phyloP scores from a whole-genome alignment of 2,113 vertebrate genomes.

The Danio rerio region GRCz12tu NC_133199.1:35173001-35173500 shows the following conservation, averaged over 20 bases:
- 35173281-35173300: constrained; percentile 64
- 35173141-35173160: constrained; percentile 75
- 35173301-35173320: constrained; percentile 63
- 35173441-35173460: constrained; percentile 63
- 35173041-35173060: constrained; percentile 67
- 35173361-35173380: constrained; percentile 63
- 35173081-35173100: constrained; percentile 64
- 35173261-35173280: constrained; percentile 71
- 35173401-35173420: constrained; percentile 59
- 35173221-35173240: neutral
- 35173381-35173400: constrained; percentile 54
- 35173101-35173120: constrained; percentile 73
- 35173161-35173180: constrained; percentile 67
- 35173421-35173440: constrained; percentile 68
- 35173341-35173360: constrained; percentile 74
- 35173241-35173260: constrained; percentile 57
- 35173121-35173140: constrained; percentile 72
- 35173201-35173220: neutral
- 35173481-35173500: too few relatives aligned
- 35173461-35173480: too few relatives aligned
- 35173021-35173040: neutral
- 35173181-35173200: constrained; percentile 7
- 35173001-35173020: too few relatives aligned
- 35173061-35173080: constrained; percentile 67
- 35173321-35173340: constrained; percentile 75